Evolutionary conservation across 2,113 vertebrate species (phyloP), one percentile per base, ranked within the genome.

Genomic region (Malurus melanocephalus): DNA sequence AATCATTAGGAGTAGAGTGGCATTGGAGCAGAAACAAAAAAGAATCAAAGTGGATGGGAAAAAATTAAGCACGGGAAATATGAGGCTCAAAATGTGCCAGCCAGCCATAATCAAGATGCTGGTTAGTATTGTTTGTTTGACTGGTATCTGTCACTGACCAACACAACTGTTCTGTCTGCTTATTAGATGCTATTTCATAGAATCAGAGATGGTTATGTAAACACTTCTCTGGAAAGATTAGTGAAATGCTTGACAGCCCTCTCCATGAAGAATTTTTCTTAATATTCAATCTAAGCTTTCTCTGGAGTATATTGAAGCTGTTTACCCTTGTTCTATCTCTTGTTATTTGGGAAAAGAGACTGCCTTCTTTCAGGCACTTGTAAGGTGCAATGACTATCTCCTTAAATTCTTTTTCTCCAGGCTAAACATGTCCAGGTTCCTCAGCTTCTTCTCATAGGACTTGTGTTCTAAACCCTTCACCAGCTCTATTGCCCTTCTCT

Each of bases 401-500:
- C 32, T 27, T 21, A 45, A 6, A 11, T 52, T 45, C 18, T 15
- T 51, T 45, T 71, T 56, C 23, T 64, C 19, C 19, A 57, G 26
- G 1, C 35, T 43, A 22, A 69, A n/a, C 22, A 24, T 0, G 0
- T 13, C 22, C 19, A n/a, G 3, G 7, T 45, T 11, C 7, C 23
- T 45, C 56, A 45, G n/a, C 24, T 10, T 1, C 4, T 40, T 23
- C 17, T 59, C 15, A 7, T 9, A 40, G n/a, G 19, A 6, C 12
- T 21, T 60, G 10, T 38, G 18, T 23, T 55, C 51, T 35, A 72
- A 32, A 51, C 5, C 26, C 21, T 49, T 45, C 16, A 18, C 17
- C 14, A 61, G 6, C 3, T 16, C 27, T 3, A 1, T 2, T 71
- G 6, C 2, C 3, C 10, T 38, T 43, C 46, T 53, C 10, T 16